Percentiles rank a stretch among this genome's conserved stretches.
phyloP scores from a whole-genome alignment of 2,888 invertebrate genomes.

The Ecdyonurus torrentis region DNA sequence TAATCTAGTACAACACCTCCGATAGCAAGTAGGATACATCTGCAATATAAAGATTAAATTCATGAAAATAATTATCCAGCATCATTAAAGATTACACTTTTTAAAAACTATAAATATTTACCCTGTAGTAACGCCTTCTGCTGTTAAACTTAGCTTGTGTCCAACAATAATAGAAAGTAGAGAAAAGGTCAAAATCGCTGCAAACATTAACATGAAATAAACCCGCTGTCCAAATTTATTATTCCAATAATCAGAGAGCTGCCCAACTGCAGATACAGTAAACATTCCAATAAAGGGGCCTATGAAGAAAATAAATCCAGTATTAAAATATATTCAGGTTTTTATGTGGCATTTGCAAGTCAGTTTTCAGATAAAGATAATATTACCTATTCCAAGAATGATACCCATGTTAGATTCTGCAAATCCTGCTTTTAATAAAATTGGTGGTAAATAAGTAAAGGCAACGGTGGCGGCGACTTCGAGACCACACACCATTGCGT shows the following conservation, averaged over 20 bases:
- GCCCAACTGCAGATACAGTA: conserved; percentile 23
- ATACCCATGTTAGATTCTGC: conserved; percentile 27
- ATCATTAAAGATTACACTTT: not conserved
- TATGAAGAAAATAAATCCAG: not conserved
- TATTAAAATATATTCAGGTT: not conserved
- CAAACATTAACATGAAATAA: conserved; percentile 27
- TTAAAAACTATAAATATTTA: not conserved
- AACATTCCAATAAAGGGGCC: conserved; percentile 11
- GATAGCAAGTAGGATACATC: conserved; percentile 14
- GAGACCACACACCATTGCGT: conserved; percentile 28
- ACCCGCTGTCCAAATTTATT: conserved; percentile 25
- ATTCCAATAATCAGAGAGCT: conserved; percentile 25
- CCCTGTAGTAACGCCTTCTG: conserved; percentile 4
- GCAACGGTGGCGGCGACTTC: conserved; percentile 30
- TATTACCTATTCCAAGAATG: conserved; percentile 25
- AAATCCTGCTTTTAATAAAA: conserved; percentile 28
- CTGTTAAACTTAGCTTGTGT: conserved; percentile 6
- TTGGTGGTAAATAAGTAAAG: conserved; percentile 30
- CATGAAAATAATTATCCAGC: not conserved
- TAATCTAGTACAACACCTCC: conserved; percentile 20
- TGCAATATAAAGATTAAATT: conserved; percentile 12
- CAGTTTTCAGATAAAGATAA: not conserved
- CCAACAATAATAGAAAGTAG: conserved; percentile 25
- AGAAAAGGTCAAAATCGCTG: conserved; percentile 23
- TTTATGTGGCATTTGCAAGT: too few species aligned